A percentile compares a stretch with the other conserved stretches of the same genome.
Evolutionary conservation across 2,113 vertebrate species (phyloP).

Genomic region (Caranx melampygus): DNA sequence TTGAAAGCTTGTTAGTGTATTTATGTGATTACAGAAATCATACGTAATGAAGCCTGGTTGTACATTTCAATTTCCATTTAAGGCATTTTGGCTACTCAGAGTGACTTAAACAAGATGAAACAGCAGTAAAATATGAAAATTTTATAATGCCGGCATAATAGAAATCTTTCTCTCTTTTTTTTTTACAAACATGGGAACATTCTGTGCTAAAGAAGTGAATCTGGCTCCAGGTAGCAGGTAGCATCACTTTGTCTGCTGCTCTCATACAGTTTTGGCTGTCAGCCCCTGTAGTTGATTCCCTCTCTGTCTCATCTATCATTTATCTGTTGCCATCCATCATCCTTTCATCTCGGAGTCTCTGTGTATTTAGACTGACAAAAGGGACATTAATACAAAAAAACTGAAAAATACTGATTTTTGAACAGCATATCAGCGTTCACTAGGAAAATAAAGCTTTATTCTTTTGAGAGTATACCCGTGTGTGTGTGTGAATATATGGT

Average conservation of each 20-base stretch:
- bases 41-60: slow-evolving; percentile 36
- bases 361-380: slow-evolving; percentile 64
- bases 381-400: slow-evolving; percentile 48
- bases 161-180: not conserved
- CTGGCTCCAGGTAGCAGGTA: slow-evolving; percentile 50
- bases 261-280: slow-evolving; percentile 63
- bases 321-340: slow-evolving; percentile 71
- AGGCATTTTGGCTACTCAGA: slow-evolving; percentile 24
- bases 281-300: slow-evolving; percentile 54
- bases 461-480: not conserved
- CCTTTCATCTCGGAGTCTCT: slow-evolving; percentile 70
- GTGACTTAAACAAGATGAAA: slow-evolving; percentile 28
- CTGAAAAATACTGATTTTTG: slow-evolving; percentile 48
- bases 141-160: not conserved
- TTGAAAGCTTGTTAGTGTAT: slow-evolving; percentile 71
- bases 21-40: slow-evolving; percentile 60
- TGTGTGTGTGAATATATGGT: not conserved
- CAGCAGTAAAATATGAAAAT: slow-evolving; percentile 2
- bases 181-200: slow-evolving; percentile 38
- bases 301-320: slow-evolving; percentile 75
- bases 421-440: not conserved
- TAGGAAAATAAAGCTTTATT: not conserved
- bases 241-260: slow-evolving; percentile 57
- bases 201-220: slow-evolving; percentile 31
- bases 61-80: slow-evolving; percentile 56